Evolutionary conservation across 2,797 vertebrate genomes (phyloP).

Genomic region (Alca torda): DNA sequence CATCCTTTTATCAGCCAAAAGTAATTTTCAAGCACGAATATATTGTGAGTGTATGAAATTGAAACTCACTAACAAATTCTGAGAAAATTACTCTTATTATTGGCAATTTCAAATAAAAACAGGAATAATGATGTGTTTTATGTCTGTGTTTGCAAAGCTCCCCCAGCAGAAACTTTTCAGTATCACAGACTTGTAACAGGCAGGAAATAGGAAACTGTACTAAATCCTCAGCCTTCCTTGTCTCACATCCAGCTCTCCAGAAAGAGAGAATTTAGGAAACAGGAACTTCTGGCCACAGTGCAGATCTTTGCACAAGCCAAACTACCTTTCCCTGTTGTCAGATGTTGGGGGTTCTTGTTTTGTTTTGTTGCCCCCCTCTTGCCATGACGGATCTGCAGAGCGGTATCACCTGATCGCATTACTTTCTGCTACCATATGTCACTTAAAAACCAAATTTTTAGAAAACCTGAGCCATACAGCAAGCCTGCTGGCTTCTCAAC

Average conservation of each 20-base stretch:
- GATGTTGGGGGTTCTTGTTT: background rate
- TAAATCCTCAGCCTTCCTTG: background rate
- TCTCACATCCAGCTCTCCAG: background rate
- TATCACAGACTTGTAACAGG: background rate
- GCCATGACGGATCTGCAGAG: background rate
- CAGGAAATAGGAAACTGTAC: background rate
- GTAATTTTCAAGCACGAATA: conserved; percentile 42
- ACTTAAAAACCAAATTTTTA: conserved; percentile 25
- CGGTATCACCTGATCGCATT: background rate
- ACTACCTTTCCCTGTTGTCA: background rate
- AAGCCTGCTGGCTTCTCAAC: conserved; percentile 46
- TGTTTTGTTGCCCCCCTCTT: background rate
- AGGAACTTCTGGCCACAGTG: background rate
- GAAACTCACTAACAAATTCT: background rate
- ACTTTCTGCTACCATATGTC: conserved; percentile 19
- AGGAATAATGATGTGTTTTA: conserved; percentile 8
- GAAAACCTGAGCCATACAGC: background rate
- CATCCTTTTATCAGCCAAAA: conserved; percentile 32
- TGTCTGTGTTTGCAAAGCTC: background rate
- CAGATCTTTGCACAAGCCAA: background rate
- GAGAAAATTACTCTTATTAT: conserved; percentile 4
- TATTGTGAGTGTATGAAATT: conserved; percentile 29
- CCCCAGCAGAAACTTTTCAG: background rate
- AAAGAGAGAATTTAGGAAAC: background rate
- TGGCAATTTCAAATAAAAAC: conserved; percentile 39